These are phyloP conservation scores for Podotricha telesiphe DNA, from an alignment of 2,888 invertebrate genomes.

Conservation along the genomic window DNA sequence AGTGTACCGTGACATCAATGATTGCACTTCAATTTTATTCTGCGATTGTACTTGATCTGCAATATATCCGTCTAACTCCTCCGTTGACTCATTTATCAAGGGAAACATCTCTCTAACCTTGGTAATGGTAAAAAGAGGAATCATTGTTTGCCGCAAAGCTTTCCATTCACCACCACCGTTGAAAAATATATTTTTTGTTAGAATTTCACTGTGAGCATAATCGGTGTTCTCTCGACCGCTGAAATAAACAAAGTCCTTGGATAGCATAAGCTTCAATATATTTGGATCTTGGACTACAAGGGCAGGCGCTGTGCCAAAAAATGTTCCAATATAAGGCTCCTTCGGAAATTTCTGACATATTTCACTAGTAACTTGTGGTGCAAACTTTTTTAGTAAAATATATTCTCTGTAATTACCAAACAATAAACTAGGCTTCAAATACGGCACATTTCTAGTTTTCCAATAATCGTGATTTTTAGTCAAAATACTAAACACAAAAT, in stretches of 20 bases:
- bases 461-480: slow-evolving; percentile 55
- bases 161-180: slow-evolving; percentile 65
- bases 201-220: slow-evolving; percentile 54
- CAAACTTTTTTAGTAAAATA: slow-evolving; percentile 53
- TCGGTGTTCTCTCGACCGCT: slow-evolving; percentile 51
- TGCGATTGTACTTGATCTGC: background rate
- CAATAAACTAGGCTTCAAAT: slow-evolving; percentile 52
- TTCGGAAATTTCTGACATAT: slow-evolving; percentile 58
- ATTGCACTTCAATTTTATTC: background rate
- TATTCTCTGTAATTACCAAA: slow-evolving; percentile 62
- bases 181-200: slow-evolving; percentile 58
- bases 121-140: slow-evolving; percentile 46
- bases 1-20: background rate
- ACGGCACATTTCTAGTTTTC: slow-evolving; percentile 57
- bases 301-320: slow-evolving; percentile 14
- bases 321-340: slow-evolving; percentile 52
- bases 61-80: background rate
- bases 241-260: slow-evolving; percentile 9
- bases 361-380: slow-evolving; percentile 50
- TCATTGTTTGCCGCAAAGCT: slow-evolving; percentile 56
- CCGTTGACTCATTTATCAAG: background rate
- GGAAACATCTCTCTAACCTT: slow-evolving; percentile 19
- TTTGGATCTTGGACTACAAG: slow-evolving; percentile 14
- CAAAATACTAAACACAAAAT: background rate
- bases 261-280: slow-evolving; percentile 11